A percentile compares a stretch with the other conserved stretches of the same genome.
Conservation (phyloP, 1,140 invertebrate genomes). For the Drosophila biarmipes region DNA sequence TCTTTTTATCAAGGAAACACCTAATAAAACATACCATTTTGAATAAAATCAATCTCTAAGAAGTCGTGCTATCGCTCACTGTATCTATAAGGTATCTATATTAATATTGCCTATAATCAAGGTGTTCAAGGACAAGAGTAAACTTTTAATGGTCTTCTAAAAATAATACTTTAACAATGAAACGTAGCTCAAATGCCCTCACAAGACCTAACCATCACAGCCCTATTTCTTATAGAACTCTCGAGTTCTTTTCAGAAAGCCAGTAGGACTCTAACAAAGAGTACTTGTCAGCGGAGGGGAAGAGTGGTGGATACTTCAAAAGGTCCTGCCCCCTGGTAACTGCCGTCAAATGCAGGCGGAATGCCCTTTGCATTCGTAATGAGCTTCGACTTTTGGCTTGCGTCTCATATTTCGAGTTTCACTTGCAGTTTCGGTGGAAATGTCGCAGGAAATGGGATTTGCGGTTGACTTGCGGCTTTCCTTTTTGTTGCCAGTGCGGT, state of each 20-base stretch:
- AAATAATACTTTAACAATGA: too few relatives aligned
- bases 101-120: too few relatives aligned
- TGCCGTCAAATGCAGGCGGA: slow-evolving; percentile 41
- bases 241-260: not conserved
- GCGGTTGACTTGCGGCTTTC: slow-evolving; percentile 22
- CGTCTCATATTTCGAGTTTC: slow-evolving; percentile 43
- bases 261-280: not conserved
- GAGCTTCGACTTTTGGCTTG: slow-evolving; percentile 26
- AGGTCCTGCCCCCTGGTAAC: slow-evolving; percentile 8
- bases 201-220: not conserved
- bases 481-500: slow-evolving; percentile 16
- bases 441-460: slow-evolving; percentile 49
- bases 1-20: too few relatives aligned
- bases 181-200: not conserved
- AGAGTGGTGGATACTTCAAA: not conserved
- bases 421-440: slow-evolving; percentile 41
- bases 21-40: too few relatives aligned
- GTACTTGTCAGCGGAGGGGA: not conserved
- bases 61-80: too few relatives aligned
- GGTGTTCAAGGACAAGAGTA: too few relatives aligned
- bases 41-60: too few relatives aligned
- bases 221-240: slow-evolving; percentile 8
- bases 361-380: slow-evolving; percentile 72
- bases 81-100: too few relatives aligned
- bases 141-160: too few relatives aligned